Conservation (phyloP, 2,797 vertebrate species). For the Acrocephalus scirpaceus region DNA sequence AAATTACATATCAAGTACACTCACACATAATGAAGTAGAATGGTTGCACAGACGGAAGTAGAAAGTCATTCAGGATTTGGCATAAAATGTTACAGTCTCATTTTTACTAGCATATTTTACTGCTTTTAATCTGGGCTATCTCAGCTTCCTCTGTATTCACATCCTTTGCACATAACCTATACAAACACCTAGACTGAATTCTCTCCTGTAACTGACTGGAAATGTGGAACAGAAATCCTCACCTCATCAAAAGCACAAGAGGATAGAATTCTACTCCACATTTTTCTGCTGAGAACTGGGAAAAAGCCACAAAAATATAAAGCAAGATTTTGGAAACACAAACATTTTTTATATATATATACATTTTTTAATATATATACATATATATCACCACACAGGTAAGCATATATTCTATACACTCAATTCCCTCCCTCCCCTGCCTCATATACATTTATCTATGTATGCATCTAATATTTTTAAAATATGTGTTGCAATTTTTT, state of each 20-base stretch:
- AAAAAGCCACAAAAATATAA: not conserved
- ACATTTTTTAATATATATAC: not conserved
- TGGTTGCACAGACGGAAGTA: slow-evolving; percentile 11
- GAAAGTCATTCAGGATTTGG: slow-evolving; percentile 16
- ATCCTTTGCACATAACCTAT: not conserved
- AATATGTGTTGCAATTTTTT: not conserved
- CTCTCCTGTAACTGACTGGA: not conserved
- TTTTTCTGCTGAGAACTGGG: slow-evolving; percentile 2
- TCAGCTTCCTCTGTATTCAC: slow-evolving; percentile 7
- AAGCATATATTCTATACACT: not conserved
- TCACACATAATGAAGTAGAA: slow-evolving; percentile 30
- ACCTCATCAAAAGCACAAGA: slow-evolving; percentile 18
- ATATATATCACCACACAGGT: not conserved
- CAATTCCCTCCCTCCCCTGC: not conserved
- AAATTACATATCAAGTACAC: slow-evolving; percentile 25
- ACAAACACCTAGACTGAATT: slow-evolving; percentile 56
- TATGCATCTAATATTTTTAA: not conserved
- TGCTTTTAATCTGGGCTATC: not conserved
- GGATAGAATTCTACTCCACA: not conserved
- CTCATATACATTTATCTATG: not conserved
- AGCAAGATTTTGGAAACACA: not conserved
- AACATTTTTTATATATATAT: not conserved
- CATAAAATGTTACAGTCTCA: not conserved
- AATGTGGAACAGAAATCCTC: slow-evolving; percentile 35
- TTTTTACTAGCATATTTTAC: not conserved